These are phyloP conservation scores for Operophtera brumata DNA, from an alignment of 2,888 invertebrate genomes.

Conservation along the genomic window DNA sequence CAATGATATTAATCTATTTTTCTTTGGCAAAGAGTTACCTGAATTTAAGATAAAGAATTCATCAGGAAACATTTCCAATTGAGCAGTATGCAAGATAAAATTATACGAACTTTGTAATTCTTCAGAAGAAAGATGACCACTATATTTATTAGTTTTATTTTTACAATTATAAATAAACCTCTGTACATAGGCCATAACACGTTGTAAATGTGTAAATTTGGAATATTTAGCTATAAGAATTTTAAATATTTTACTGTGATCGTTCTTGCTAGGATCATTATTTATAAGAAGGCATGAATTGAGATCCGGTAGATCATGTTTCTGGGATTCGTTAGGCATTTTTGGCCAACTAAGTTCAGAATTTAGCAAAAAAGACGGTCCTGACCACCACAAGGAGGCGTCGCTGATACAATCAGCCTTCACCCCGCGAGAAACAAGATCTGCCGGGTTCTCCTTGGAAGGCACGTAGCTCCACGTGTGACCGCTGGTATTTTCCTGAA, in stretches of 20 bases:
- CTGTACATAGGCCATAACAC: too few species aligned
- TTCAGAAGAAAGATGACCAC: slow-evolving; percentile 5
- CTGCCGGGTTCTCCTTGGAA: slow-evolving; percentile 34
- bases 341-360: too few species aligned
- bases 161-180: neutral
- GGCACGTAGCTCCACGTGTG: slow-evolving; percentile 34
- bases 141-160: slow-evolving; percentile 5
- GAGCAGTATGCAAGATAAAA: too few species aligned
- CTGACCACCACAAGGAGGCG: too few species aligned
- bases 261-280: neutral
- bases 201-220: too few species aligned
- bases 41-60: slow-evolving; percentile 7
- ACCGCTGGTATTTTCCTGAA: slow-evolving; percentile 29
- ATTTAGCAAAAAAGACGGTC: too few species aligned
- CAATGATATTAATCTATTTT: too few species aligned
- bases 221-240: too few species aligned
- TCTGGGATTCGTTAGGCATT: too few species aligned
- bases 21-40: slow-evolving; percentile 9
- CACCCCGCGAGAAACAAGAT: slow-evolving; percentile 35
- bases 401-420: too few species aligned
- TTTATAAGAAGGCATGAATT: neutral
- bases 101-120: too few species aligned
- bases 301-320: slow-evolving; percentile 1
- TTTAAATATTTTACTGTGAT: too few species aligned
- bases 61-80: slow-evolving; percentile 13